Percentiles rank a stretch among this genome's conserved stretches.
Evolutionary conservation across 2,113 vertebrate species (phyloP).

Genomic region (Chrysochloris asiatica): DNA sequence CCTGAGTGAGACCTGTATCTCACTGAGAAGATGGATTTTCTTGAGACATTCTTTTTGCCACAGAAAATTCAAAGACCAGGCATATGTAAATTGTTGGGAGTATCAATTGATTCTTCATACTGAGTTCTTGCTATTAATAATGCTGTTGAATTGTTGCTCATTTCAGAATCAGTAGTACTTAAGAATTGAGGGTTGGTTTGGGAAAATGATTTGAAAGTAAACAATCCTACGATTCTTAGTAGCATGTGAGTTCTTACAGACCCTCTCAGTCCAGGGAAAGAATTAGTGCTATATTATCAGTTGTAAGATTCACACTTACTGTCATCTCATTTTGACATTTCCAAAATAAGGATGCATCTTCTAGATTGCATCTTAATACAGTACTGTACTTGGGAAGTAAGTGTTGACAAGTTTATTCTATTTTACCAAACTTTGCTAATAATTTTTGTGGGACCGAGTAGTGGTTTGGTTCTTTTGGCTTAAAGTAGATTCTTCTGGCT

Average conservation of each 20-base stretch:
- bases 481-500: not conserved
- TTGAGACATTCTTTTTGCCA: conserved; percentile 1
- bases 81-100: not conserved
- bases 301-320: conserved; percentile 15
- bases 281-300: not conserved
- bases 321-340: conserved; percentile 44
- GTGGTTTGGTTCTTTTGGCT: no score
- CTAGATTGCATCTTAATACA: not conserved
- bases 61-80: conserved; percentile 30
- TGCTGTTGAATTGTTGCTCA: not conserved
- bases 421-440: conserved; percentile 23
- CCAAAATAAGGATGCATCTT: conserved; percentile 30
- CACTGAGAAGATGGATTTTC: conserved; percentile 10
- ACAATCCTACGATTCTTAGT: conserved; percentile 24
- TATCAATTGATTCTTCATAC: not conserved
- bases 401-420: conserved; percentile 40
- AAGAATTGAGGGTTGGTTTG: conserved; percentile 13
- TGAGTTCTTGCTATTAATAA: not conserved
- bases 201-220: conserved; percentile 20
- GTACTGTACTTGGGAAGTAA: conserved; percentile 13
- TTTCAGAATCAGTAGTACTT: not conserved
- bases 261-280: not conserved
- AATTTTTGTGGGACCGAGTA: not conserved
- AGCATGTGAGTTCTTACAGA: not conserved
- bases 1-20: not conserved